These are phyloP conservation scores for Rhinella marina DNA, from an alignment of 2,797 vertebrate species.

Conservation along the genomic window DNA sequence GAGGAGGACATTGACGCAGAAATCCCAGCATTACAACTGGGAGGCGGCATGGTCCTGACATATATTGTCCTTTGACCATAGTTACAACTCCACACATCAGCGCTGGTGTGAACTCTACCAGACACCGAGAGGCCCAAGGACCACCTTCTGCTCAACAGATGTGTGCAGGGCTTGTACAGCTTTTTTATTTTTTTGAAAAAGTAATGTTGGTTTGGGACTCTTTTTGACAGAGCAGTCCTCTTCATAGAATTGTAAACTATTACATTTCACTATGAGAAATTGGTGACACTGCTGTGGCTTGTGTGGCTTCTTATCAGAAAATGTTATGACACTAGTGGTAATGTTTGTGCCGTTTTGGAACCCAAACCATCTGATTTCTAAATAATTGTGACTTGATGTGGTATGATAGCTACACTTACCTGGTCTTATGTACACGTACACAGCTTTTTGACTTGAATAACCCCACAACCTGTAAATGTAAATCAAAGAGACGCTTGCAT, in stretches of 20 bases:
- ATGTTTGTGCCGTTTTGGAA: not conserved
- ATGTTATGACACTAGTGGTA: not conserved
- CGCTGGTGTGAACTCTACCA: too few species aligned
- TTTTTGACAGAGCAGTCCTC: not conserved
- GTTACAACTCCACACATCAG: too few species aligned
- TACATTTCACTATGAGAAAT: not conserved
- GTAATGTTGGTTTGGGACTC: too few species aligned
- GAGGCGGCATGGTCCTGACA: too few species aligned
- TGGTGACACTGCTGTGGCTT: not conserved
- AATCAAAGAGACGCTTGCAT: not conserved
- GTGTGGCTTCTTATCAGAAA: not conserved
- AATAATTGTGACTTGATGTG: conserved; percentile 21
- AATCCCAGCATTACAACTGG: too few species aligned
- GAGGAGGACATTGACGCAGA: too few species aligned
- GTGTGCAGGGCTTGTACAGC: too few species aligned
- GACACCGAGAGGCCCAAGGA: too few species aligned
- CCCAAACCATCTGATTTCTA: conserved; percentile 1
- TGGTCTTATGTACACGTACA: conserved; percentile 12
- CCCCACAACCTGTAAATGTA: not conserved
- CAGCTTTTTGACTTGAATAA: conserved; percentile 13
- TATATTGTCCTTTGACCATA: too few species aligned
- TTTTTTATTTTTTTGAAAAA: too few species aligned
- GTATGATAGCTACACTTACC: not conserved
- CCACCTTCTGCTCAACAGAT: too few species aligned
- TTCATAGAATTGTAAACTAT: not conserved